Base-by-base conservation (phyloP, 1,140 invertebrate genomes). In the Caenorhabditis briggsae region DNA sequence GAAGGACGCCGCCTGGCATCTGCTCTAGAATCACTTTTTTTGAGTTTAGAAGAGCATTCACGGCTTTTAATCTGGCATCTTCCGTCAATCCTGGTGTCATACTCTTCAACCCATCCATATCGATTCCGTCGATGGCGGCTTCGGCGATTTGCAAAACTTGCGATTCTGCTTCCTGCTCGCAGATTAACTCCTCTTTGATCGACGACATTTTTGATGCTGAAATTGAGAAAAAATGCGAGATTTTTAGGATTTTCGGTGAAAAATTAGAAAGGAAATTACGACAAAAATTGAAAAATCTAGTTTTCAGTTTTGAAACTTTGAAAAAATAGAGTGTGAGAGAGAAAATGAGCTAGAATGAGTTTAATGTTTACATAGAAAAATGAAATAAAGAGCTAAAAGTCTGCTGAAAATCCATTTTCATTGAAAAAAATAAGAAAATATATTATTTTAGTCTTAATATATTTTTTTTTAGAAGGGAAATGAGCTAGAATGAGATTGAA, bases 61-160 rank as follows among this genome's bases (percentile, higher is more conserved):
- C 55, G 9, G 74, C 85, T n/a, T 50, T 82, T 50, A 78, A 53
- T 18, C 70, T 33, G 23, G 46, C 70, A 53, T 23, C n/a, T 78
- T 78, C 46, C 23, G 70, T 46, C 20, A 78, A 23, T 50, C 70
- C 70, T 12, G 70, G 70, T 50, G 70, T 78, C 70, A 78, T 78
- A 53, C 70, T 78, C 14, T 46, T 78, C 46, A 78, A 53, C 14
- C 46, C 70, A 78, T 78, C 70, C 70, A 78, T 78, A 50, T 78
- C 70, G 46, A 78, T 78, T 78, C 70, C 55, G 58, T 58, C 82
- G 55, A 83, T 12, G 58, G 82, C 58, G 5, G 82, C 58, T 61
- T 83, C 2, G 50, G 43, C 82, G 33, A 59, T 59, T 16, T 61
- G 55, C 53, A 83, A 23, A 5, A 83, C 58, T 48, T 83, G 58